Percentiles rank a stretch among this genome's conserved stretches.
Conservation (phyloP, 2,797 vertebrate species). For the Sardinella longiceps region DNA sequence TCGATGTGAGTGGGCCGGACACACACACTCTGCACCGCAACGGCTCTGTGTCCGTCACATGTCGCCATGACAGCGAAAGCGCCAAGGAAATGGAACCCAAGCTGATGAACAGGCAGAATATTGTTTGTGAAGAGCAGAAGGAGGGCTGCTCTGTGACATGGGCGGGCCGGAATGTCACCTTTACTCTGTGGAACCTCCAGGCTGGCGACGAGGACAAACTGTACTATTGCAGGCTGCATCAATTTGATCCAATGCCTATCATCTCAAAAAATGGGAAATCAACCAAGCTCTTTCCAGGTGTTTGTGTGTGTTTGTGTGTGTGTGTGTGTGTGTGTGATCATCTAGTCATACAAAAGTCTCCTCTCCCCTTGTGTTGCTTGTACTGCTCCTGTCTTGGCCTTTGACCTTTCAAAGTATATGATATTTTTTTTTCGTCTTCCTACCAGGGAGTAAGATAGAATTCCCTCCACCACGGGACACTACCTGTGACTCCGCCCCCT, state of each 20-base stretch:
- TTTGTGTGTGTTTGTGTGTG: background rate
- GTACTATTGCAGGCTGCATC: constrained; percentile 41
- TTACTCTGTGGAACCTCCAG: constrained; percentile 35
- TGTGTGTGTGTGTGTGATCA: background rate
- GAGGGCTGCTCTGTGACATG: accelerated
- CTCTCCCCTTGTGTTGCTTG: too few relatives aligned
- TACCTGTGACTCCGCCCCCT: background rate
- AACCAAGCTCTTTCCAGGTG: constrained; percentile 42
- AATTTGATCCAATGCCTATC: background rate
- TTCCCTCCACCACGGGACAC: background rate
- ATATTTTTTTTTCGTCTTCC: background rate
- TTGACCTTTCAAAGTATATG: background rate
- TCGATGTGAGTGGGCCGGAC: background rate
- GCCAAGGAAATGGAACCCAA: accelerated
- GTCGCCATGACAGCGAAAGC: background rate
- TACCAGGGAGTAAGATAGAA: background rate
- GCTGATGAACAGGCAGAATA: background rate
- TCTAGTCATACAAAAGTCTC: too few relatives aligned
- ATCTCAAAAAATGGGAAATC: accelerated
- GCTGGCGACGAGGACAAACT: background rate
- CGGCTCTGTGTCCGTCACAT: constrained; percentile 39
- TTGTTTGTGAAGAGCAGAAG: background rate
- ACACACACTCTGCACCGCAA: constrained; percentile 21
- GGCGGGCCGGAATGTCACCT: constrained; percentile 3
- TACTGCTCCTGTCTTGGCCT: too few relatives aligned